A percentile compares a stretch with the other conserved stretches of the same genome.
phyloP scores from a whole-genome alignment of 2,797 vertebrate genomes.

The Buceros bicornis region DNA sequence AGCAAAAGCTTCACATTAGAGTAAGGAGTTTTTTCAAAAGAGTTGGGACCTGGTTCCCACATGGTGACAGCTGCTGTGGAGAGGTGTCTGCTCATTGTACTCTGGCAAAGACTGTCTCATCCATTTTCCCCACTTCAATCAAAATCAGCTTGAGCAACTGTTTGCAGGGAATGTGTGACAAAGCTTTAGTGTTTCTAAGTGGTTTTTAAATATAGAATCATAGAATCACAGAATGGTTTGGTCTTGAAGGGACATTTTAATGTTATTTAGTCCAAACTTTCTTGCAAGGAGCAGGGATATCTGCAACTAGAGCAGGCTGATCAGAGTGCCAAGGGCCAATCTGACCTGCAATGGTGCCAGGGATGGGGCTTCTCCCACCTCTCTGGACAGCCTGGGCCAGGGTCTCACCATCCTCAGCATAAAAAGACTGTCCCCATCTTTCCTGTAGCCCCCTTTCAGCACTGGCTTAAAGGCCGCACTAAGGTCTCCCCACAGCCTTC shows the following conservation, averaged over 20 bases:
- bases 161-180: neutral
- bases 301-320: no score
- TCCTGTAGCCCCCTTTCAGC: no score
- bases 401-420: no score
- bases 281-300: no score
- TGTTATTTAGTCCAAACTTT: neutral
- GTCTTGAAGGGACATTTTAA: neutral
- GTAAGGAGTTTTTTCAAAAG: neutral
- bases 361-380: no score
- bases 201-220: neutral
- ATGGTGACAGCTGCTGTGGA: neutral
- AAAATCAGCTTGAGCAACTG: neutral
- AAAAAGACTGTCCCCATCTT: no score
- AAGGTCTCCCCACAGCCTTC: no score
- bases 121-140: neutral
- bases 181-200: neutral
- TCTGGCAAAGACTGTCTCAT: neutral
- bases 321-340: neutral
- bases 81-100: neutral
- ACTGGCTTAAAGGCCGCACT: no score
- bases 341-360: neutral
- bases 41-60: neutral
- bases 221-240: neutral
- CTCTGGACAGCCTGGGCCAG: neutral
- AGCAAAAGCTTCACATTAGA: neutral